Conservation (phyloP, 2,113 vertebrate genomes). For the Chamaetylas fuelleborni region DNA sequence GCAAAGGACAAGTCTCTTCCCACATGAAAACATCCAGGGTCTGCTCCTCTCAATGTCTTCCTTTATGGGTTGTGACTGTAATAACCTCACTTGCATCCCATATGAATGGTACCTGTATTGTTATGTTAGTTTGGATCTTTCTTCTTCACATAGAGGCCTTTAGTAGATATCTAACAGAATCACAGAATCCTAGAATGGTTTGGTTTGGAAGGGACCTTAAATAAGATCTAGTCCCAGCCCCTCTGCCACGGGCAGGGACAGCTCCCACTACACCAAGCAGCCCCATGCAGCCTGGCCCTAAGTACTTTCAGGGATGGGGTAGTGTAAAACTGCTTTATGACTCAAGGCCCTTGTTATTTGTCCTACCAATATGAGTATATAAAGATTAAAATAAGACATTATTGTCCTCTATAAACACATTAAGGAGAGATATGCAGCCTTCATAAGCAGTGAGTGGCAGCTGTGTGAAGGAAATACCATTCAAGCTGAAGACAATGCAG, state of each 20-base stretch:
- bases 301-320: neutral
- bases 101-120: fast-evolving
- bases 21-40: neutral
- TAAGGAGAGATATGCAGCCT: neutral
- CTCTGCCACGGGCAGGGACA: neutral
- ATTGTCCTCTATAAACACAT: neutral
- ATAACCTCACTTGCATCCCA: neutral
- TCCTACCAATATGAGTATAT: neutral
- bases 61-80: neutral
- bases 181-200: neutral
- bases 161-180: neutral
- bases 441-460: neutral
- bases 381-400: neutral
- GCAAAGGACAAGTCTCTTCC: neutral
- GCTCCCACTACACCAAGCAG: neutral
- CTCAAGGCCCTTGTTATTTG: neutral
- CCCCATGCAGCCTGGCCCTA: neutral
- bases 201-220: neutral
- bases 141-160: neutral
- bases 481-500: neutral
- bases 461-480: neutral
- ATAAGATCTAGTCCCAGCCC: neutral
- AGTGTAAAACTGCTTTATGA: neutral
- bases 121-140: neutral
- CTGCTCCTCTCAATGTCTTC: neutral